Evolutionary conservation across 2,797 vertebrate species (phyloP).

Genomic region (Oceanodroma leucorhoa): DNA sequence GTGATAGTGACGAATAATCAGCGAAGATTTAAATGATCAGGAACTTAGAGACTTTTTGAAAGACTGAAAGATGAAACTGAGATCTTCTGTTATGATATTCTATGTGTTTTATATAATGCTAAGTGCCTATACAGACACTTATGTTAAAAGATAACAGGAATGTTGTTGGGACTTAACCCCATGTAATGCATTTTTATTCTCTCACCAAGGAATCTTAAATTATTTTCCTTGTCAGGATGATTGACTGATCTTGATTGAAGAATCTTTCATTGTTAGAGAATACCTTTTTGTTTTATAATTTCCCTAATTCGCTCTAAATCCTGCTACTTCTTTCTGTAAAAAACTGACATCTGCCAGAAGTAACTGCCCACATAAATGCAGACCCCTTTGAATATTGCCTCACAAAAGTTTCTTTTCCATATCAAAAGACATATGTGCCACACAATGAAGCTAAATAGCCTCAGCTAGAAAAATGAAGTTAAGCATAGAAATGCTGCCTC

Average conservation of each 20-base stretch:
- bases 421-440: background rate
- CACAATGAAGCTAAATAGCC: background rate
- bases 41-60: background rate
- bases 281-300: conserved; percentile 41
- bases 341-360: background rate
- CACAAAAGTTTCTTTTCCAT: conserved; percentile 33
- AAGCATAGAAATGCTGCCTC: background rate
- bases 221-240: conserved; percentile 40
- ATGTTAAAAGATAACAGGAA: background rate
- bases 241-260: conserved; percentile 27
- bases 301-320: conserved; percentile 25
- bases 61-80: background rate
- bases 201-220: background rate
- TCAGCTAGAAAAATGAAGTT: conserved; percentile 1
- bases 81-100: background rate
- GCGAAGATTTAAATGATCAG: background rate
- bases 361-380: conserved; percentile 15
- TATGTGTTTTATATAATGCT: background rate
- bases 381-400: background rate
- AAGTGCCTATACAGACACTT: background rate
- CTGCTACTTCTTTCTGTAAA: background rate
- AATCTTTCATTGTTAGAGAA: background rate
- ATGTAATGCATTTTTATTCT: background rate
- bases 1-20: conserved; percentile 36
- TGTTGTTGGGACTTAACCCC: background rate